Evolutionary conservation across 2,113 vertebrate genomes (phyloP).

Genomic region (Dipodomys stephensi): DNA sequence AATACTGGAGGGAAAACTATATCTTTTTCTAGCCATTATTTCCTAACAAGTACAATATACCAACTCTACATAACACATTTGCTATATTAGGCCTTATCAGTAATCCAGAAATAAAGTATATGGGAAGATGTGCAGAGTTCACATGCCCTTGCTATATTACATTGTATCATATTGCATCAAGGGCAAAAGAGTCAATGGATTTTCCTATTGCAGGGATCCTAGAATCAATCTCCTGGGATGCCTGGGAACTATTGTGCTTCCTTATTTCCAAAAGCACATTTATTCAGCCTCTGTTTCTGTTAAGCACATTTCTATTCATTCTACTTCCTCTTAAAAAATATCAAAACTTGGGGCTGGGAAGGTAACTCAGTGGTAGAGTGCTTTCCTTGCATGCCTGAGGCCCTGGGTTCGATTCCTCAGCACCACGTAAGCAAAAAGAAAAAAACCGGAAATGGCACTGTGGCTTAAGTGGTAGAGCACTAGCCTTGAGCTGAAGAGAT

Average conservation of each 20-base stretch:
- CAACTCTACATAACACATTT: not conserved
- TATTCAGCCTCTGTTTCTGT: not conserved
- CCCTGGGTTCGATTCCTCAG: no score
- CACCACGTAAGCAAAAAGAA: no score
- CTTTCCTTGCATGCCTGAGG: no score
- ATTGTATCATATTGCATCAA: no score
- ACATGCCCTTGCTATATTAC: not conserved
- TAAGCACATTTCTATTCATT: not conserved
- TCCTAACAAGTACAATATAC: not conserved
- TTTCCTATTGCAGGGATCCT: not conserved
- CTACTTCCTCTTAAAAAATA: conserved; percentile 27
- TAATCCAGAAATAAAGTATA: not conserved
- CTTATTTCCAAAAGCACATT: not conserved
- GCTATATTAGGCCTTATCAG: not conserved
- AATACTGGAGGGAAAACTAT: not conserved
- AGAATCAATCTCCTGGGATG: not conserved
- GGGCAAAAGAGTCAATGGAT: no score
- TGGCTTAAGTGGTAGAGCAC: no score
- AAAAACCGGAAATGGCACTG: no score
- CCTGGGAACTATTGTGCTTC: not conserved
- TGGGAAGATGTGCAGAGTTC: not conserved
- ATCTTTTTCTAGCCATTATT: not conserved
- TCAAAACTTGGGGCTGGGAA: no score
- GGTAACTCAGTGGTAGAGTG: no score
- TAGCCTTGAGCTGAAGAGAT: no score